These are phyloP conservation scores for Brotula barbata DNA, from an alignment of 2,797 vertebrate species.

Conservation along the genomic window DNA sequence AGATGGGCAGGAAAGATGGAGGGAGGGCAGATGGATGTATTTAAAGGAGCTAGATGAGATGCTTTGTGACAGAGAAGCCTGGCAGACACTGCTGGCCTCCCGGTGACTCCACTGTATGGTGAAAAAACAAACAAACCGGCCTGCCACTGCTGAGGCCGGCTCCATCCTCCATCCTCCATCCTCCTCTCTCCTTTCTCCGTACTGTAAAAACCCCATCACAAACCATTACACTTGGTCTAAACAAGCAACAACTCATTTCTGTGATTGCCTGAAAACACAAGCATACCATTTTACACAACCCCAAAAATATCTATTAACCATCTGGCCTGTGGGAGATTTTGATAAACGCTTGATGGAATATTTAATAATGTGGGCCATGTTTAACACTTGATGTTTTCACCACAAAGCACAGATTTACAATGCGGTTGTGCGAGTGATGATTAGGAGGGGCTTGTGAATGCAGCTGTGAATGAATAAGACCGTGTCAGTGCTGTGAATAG, in stretches of 20 bases:
- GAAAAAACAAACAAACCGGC: conserved; percentile 57
- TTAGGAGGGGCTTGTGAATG: conserved; percentile 29
- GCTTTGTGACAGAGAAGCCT: conserved; percentile 73
- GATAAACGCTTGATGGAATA: conserved; percentile 24
- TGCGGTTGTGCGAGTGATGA: conserved; percentile 8
- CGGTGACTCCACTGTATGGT: conserved; percentile 71
- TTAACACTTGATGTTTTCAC: conserved; percentile 35
- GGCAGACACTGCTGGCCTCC: conserved; percentile 73
- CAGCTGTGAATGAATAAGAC: conserved; percentile 41
- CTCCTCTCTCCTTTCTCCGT: not conserved
- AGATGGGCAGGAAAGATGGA: conserved; percentile 14
- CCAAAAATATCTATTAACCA: conserved; percentile 36
- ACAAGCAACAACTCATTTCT: conserved; percentile 40
- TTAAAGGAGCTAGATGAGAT: conserved; percentile 56
- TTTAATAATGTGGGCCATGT: conserved; percentile 31
- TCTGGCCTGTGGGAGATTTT: conserved; percentile 12
- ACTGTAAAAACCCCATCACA: not conserved
- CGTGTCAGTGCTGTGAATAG: conserved; percentile 34
- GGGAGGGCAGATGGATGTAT: conserved; percentile 7
- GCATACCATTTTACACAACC: conserved; percentile 25
- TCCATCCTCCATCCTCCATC: not conserved
- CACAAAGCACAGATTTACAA: conserved; percentile 14
- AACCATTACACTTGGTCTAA: conserved; percentile 47
- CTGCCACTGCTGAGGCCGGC: not conserved
- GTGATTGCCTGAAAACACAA: conserved; percentile 25